These are phyloP conservation scores for Lacerta agilis DNA, from an alignment of 2,797 vertebrate species.

Conservation along the genomic window DNA sequence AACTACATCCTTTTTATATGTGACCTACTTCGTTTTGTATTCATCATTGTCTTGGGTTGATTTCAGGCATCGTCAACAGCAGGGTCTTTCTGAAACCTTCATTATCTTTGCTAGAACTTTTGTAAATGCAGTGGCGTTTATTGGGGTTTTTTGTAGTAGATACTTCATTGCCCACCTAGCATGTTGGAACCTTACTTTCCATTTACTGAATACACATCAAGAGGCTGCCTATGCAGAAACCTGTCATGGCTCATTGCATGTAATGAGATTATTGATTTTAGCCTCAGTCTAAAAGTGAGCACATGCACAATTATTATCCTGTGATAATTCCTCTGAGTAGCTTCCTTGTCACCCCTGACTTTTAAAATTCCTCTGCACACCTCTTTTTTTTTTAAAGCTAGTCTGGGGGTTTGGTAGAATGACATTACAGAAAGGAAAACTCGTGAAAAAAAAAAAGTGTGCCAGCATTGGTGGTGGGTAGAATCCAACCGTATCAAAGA, in stretches of 20 bases:
- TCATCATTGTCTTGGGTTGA: neutral
- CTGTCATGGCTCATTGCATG: neutral
- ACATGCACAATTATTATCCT: neutral
- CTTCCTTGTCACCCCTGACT: neutral
- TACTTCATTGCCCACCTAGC: neutral
- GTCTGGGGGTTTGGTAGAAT: neutral
- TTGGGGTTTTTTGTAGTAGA: neutral
- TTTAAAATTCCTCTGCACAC: neutral
- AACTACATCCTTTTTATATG: rapidly evolving
- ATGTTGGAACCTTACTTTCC: neutral
- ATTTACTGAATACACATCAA: neutral
- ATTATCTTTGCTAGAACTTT: neutral
- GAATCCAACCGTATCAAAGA: too few relatives aligned
- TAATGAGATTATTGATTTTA: neutral
- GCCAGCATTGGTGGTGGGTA: too few relatives aligned
- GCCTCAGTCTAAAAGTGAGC: neutral
- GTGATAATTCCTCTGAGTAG: neutral
- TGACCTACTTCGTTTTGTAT: constrained; percentile 9
- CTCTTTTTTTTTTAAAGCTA: too few relatives aligned
- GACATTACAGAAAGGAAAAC: neutral
- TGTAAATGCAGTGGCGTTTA: neutral
- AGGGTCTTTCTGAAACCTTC: constrained; percentile 10
- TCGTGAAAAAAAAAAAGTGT: too few relatives aligned
- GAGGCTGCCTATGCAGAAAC: neutral
- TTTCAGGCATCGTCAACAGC: neutral